Percentiles rank a stretch among this genome's conserved stretches.
Evolutionary conservation across 1,140 invertebrate species (phyloP).

Genomic region (Hycleus phaleratus): DNA sequence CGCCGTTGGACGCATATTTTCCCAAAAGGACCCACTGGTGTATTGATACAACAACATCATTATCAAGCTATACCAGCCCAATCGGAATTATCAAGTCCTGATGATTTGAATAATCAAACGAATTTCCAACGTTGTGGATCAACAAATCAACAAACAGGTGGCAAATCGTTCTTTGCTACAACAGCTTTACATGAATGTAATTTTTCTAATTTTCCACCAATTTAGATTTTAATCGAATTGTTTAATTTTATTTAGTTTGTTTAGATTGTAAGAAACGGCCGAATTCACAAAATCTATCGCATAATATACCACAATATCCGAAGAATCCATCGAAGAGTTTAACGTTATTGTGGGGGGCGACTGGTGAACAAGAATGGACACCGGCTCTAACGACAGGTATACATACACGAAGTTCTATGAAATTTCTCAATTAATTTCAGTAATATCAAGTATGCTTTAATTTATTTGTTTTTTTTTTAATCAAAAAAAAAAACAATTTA

Average conservation of each 20-base stretch:
- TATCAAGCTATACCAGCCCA: constrained; percentile 73
- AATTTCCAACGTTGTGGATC: constrained; percentile 8
- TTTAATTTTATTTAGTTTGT: constrained; percentile 1
- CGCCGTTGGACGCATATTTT: constrained; percentile 98
- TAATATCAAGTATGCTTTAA: too few species aligned
- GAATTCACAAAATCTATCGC: constrained; percentile 17
- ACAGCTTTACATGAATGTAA: constrained; percentile 31
- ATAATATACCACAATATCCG: constrained; percentile 10
- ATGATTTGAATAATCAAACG: constrained; percentile 10
- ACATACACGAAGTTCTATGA: not conserved
- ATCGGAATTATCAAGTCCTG: constrained; percentile 23
- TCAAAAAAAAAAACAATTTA: too few species aligned
- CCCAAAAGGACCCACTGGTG: constrained; percentile 86
- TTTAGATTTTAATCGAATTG: constrained; percentile 11
- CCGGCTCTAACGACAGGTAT: constrained; percentile 86
- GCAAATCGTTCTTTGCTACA: constrained; percentile 16
- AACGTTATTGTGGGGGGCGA: constrained; percentile 80
- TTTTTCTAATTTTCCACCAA: constrained; percentile 19
- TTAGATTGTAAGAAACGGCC: constrained; percentile 37
- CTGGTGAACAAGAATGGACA: constrained; percentile 90
- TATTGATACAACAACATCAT: constrained; percentile 87
- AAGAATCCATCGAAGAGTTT: constrained; percentile 49
- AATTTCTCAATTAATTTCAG: too few species aligned
- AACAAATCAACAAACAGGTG: constrained; percentile 1
- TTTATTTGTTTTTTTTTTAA: too few species aligned